phyloP scores from a whole-genome alignment of 2,113 vertebrate species.

The Campylorhamphus procurvoides region DNA sequence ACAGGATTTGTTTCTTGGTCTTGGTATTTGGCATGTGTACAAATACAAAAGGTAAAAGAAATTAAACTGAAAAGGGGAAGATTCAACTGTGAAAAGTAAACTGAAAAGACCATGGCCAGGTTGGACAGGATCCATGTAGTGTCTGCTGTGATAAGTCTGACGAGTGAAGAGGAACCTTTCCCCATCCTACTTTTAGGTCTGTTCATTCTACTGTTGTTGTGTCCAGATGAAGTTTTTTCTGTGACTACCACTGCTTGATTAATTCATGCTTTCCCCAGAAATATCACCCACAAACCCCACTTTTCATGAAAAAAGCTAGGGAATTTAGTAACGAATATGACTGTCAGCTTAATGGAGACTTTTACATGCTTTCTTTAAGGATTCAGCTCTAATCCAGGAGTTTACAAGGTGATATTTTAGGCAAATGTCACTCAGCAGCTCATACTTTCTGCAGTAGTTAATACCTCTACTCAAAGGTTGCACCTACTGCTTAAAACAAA shows the following conservation, averaged over 20 bases:
- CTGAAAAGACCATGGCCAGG: neutral
- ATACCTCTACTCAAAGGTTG: neutral
- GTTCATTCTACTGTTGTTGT: neutral
- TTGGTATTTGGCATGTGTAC: neutral
- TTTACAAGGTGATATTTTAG: neutral
- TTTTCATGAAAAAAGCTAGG: neutral
- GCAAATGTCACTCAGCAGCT: neutral
- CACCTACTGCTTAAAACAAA: neutral
- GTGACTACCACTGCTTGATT: neutral
- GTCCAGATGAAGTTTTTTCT: neutral
- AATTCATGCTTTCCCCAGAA: neutral
- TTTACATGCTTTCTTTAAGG: neutral
- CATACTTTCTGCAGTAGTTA: neutral
- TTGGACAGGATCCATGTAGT: neutral
- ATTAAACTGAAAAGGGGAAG: neutral
- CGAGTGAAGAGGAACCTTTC: neutral
- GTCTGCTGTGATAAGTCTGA: neutral
- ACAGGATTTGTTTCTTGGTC: neutral
- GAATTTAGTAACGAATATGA: neutral
- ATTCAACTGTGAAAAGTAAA: neutral
- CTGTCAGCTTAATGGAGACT: neutral
- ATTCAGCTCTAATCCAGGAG: neutral
- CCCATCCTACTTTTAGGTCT: accelerated
- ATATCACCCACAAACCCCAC: neutral
- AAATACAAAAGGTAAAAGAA: neutral